These are phyloP conservation scores for Asbolus verrucosus DNA, from an alignment of 1,140 invertebrate genomes.

Conservation along the genomic window DNA sequence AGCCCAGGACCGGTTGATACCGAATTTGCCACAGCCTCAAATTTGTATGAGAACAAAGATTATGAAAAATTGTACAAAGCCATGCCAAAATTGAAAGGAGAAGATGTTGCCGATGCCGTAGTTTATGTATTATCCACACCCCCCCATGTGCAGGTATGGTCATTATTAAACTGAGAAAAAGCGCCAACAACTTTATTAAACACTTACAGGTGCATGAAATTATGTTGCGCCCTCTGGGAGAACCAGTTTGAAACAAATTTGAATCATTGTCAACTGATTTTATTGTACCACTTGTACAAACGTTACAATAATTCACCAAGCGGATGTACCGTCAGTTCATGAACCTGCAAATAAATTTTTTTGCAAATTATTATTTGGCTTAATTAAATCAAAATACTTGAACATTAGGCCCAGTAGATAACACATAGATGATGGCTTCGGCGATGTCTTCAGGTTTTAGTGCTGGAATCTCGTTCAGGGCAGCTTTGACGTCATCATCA, in stretches of 20 bases:
- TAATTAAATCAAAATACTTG: conserved; percentile 62
- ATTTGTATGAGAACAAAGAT: not conserved
- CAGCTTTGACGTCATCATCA: conserved; percentile 48
- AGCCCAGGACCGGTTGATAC: conserved; percentile 49
- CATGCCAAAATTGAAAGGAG: conserved; percentile 61
- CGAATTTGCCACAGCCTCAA: conserved; percentile 8
- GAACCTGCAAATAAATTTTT: conserved; percentile 47
- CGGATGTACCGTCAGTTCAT: conserved; percentile 47
- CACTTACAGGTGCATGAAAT: conserved; percentile 10
- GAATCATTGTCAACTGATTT: no score
- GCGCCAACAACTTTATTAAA: no score
- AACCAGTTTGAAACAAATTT: conserved; percentile 3
- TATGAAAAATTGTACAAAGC: not conserved
- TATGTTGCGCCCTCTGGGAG: conserved; percentile 18
- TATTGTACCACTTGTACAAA: no score
- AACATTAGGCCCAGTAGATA: conserved; percentile 67
- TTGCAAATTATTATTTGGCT: not conserved
- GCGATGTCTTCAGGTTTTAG: conserved; percentile 68
- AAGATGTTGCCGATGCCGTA: conserved; percentile 69
- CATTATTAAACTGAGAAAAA: not conserved
- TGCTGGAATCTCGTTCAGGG: conserved; percentile 53
- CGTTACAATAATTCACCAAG: conserved; percentile 48
- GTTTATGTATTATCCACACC: conserved; percentile 67
- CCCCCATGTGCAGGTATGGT: conserved; percentile 66
- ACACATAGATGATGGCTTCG: conserved; percentile 67